Conservation (phyloP, 2,888 invertebrate species). For the Oscheius myriophilus region DNA sequence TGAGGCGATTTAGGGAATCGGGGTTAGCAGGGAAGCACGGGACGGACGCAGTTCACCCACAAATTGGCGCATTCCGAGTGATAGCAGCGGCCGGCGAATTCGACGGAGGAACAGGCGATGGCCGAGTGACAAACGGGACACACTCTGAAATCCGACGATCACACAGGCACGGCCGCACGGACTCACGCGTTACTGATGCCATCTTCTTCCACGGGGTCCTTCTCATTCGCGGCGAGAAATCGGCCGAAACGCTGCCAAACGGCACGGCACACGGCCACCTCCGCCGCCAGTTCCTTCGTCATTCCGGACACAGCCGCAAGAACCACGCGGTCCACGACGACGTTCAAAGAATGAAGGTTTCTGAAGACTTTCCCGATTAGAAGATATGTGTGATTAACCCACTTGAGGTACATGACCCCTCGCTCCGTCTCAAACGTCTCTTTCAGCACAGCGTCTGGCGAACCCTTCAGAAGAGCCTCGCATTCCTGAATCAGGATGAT, state of each 20-base stretch:
- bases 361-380: neutral
- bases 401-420: conserved; percentile 42
- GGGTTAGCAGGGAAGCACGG: conserved; percentile 46
- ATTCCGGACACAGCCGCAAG: neutral
- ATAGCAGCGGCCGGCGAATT: conserved; percentile 52
- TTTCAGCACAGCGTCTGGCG: conserved; percentile 31
- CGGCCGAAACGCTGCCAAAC: conserved; percentile 5
- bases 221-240: neutral
- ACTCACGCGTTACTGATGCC: conserved; percentile 2
- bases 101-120: conserved; percentile 33
- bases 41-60: conserved; percentile 62
- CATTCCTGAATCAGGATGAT: conserved; percentile 36
- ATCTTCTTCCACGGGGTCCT: conserved; percentile 15
- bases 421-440: conserved; percentile 52
- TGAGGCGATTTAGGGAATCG: neutral
- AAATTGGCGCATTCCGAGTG: conserved; percentile 64
- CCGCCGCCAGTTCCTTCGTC: conserved; percentile 5
- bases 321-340: conserved; percentile 1
- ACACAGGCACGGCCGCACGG: neutral
- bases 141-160: neutral
- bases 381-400: too few species aligned
- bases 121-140: conserved; percentile 53
- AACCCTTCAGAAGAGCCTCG: conserved; percentile 34
- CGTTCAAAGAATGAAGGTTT: conserved; percentile 12
- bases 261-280: neutral